A percentile compares a stretch with the other conserved stretches of the same genome.
These are phyloP conservation scores for Magallana angulata DNA, from an alignment of 1,140 invertebrate genomes.

Conservation along the genomic window DNA sequence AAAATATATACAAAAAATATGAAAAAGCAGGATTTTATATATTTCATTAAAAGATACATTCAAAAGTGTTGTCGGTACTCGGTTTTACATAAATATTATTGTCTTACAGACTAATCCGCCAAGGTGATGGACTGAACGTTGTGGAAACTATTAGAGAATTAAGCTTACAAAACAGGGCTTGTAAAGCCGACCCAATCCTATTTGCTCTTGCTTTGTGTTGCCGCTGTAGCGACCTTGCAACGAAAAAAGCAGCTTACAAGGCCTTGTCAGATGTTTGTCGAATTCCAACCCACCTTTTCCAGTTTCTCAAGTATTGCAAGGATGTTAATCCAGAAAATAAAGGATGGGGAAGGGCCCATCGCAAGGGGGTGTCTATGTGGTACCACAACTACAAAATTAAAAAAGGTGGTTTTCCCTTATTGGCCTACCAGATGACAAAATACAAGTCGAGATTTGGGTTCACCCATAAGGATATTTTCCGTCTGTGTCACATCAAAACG, in stretches of 20 bases:
- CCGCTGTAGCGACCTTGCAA: constrained; percentile 60
- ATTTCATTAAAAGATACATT: too few relatives aligned
- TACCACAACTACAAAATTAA: constrained; percentile 77
- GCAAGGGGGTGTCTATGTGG: constrained; percentile 83
- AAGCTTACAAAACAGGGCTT: constrained; percentile 73
- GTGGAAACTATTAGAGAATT: constrained; percentile 71
- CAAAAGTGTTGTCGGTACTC: neutral
- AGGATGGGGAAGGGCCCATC: constrained; percentile 84
- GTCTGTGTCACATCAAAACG: constrained; percentile 83
- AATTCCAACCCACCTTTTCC: constrained; percentile 79
- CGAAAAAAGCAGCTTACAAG: constrained; percentile 67
- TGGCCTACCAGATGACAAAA: constrained; percentile 84
- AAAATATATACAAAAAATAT: too few relatives aligned
- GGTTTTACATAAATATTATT: neutral
- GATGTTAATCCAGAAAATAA: constrained; percentile 46
- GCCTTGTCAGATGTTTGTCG: constrained; percentile 73
- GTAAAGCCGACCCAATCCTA: constrained; percentile 73
- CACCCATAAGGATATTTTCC: constrained; percentile 85
- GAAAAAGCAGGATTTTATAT: too few relatives aligned
- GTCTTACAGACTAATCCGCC: constrained; percentile 69
- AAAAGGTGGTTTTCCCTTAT: constrained; percentile 80
- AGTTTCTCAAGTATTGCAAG: constrained; percentile 74
- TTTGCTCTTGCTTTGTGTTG: constrained; percentile 77
- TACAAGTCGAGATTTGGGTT: constrained; percentile 84
- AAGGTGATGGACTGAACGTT: constrained; percentile 72